Evolutionary conservation across 2,888 invertebrate species (phyloP).

Genomic region (Ichneumon xanthorius): DNA sequence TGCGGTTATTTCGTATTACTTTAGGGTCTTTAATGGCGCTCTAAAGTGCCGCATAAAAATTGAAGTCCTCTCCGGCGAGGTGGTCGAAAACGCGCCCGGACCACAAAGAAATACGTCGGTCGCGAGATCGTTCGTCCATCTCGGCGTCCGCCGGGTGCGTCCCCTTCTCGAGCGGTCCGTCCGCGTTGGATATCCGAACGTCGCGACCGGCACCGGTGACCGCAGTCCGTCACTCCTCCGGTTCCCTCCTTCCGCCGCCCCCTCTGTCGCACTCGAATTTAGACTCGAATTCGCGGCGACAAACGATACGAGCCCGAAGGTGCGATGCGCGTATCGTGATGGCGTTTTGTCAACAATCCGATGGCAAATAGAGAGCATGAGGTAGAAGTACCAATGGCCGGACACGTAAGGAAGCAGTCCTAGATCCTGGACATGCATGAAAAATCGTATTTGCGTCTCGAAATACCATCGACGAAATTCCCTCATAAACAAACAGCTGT

Average conservation of each 20-base stretch:
- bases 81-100: slow-evolving; percentile 68
- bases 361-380: too few relatives aligned
- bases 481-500: too few relatives aligned
- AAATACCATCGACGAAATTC: too few relatives aligned
- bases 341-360: too few relatives aligned
- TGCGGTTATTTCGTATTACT: slow-evolving; percentile 82
- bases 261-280: not conserved
- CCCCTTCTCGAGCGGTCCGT: not conserved
- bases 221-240: not conserved
- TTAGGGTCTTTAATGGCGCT: slow-evolving; percentile 80
- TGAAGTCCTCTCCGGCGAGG: slow-evolving; percentile 68
- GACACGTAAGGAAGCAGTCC: too few relatives aligned
- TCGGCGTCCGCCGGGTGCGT: slow-evolving; percentile 1
- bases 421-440: too few relatives aligned
- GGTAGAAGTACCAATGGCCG: too few relatives aligned
- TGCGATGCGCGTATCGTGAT: too few relatives aligned
- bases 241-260: not conserved
- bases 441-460: too few relatives aligned
- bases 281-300: not conserved
- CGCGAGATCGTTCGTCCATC: slow-evolving; percentile 62
- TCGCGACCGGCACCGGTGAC: not conserved
- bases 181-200: not conserved
- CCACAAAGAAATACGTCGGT: slow-evolving; percentile 71
- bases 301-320: not conserved
- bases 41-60: slow-evolving; percentile 82